Base-by-base conservation (phyloP, 2,888 invertebrate genomes). In the Colostygia pectinataria region DNA sequence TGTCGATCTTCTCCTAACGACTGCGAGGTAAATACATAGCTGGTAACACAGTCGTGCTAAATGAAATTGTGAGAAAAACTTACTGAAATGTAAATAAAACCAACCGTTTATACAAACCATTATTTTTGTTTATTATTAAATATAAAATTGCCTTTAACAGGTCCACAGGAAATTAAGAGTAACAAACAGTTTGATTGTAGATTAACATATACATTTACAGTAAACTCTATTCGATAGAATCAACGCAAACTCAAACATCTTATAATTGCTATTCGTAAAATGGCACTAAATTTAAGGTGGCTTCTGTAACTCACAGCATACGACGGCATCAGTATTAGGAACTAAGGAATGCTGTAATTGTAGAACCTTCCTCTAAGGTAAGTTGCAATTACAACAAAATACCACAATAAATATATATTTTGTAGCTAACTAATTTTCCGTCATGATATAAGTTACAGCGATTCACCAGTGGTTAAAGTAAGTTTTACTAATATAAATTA, bases 171-270 rank as follows among this genome's bases (percentile, higher is more conserved):
- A 77, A 74, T 65, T 71, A 76, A 75, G 73, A 74, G 55, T 78
- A 81, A 82, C 74, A 10, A 80, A 81, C 77, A 82, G 72, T 75
- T 81, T 69, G 62, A 65, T 68, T 58, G 66, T 74, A 69, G n/a
- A 63, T 59, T 70, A 68, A 59, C 65, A 68, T 63, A 70, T 66
- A 67, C 55, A 71, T 66, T 64, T 68, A 71, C 66, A 67, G 66
- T 68, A 86, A 81, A 89, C 87, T 87, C 84, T 88, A 83, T 84
- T 69, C 62, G 74, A 86, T 87, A 86, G 76, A 87, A 79, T 85
- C 61, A 87, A 88, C 86, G 75, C 49, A 83, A 81, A 80, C 70
- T 70, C 54, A 61, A 77, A 84, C 81, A 79, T 80, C n/a, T 77
- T 75, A 80, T 72, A 76, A 62, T 72, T 61, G 56, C 65, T 72